phyloP scores from a whole-genome alignment of 2,888 invertebrate species.

The Lingula anatina region DNA sequence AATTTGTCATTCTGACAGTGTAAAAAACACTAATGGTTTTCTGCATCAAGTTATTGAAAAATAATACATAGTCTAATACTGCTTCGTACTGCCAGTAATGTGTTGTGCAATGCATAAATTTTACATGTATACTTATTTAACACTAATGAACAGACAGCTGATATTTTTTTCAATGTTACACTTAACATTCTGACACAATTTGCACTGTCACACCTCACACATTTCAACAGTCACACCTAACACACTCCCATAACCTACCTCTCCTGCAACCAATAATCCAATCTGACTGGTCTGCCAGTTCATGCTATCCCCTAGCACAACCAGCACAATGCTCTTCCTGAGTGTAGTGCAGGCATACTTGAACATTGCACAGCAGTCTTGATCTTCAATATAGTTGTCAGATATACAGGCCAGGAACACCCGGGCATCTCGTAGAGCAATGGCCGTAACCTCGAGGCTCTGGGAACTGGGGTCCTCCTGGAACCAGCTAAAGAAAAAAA shows the following conservation, averaged over 20 bases:
- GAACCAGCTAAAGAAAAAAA: slow-evolving; percentile 8
- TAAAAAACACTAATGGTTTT: too few relatives aligned
- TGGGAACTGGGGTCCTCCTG: neutral
- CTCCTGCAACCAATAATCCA: slow-evolving; percentile 34
- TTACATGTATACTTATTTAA: too few relatives aligned
- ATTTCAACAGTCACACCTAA: too few relatives aligned
- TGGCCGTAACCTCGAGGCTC: slow-evolving; percentile 24
- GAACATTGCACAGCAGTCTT: slow-evolving; percentile 33
- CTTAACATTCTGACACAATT: too few relatives aligned
- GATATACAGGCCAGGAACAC: slow-evolving; percentile 38
- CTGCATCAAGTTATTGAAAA: too few relatives aligned
- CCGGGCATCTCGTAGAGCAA: slow-evolving; percentile 31
- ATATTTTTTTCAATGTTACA: too few relatives aligned
- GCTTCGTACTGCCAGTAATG: too few relatives aligned
- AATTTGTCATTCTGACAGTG: too few relatives aligned
- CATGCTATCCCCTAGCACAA: slow-evolving; percentile 27
- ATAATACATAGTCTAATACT: too few relatives aligned
- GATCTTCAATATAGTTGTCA: slow-evolving; percentile 27
- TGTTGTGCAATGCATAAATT: too few relatives aligned
- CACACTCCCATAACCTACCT: slow-evolving; percentile 17
- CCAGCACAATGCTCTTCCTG: slow-evolving; percentile 30
- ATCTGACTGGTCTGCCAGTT: slow-evolving; percentile 37
- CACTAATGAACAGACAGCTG: too few relatives aligned
- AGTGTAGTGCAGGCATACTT: slow-evolving; percentile 36
- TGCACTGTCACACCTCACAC: too few relatives aligned